Conservation (phyloP, 2,888 invertebrate genomes). For the Tipula lateralis region DNA sequence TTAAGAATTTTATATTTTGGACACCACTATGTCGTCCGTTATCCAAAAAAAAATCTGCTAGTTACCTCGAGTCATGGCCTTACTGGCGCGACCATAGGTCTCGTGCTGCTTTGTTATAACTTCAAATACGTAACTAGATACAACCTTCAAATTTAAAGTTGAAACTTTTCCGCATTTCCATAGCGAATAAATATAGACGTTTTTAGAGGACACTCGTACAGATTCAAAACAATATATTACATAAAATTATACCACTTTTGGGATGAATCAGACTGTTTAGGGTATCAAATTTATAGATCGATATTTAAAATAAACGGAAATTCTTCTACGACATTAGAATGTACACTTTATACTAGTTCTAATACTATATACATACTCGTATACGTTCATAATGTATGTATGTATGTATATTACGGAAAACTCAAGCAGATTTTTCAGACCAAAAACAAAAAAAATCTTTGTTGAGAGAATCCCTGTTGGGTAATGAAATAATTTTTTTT, state of each 20-base stretch:
- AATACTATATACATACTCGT: background rate
- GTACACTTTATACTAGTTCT: background rate
- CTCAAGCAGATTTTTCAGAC: background rate
- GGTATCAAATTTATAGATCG: background rate
- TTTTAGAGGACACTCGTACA: too few relatives aligned
- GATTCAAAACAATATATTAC: too few relatives aligned
- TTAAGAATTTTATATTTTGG: too few relatives aligned
- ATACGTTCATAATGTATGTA: background rate
- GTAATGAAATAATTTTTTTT: slow-evolving; percentile 2
- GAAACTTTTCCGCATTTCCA: too few relatives aligned
- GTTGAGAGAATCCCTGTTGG: background rate
- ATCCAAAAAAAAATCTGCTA: too few relatives aligned
- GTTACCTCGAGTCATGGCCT: too few relatives aligned
- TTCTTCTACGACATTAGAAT: background rate
- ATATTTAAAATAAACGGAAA: background rate
- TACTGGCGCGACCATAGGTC: too few relatives aligned
- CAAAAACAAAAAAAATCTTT: background rate
- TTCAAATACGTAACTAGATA: too few relatives aligned
- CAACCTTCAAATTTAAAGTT: too few relatives aligned
- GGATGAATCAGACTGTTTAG: background rate
- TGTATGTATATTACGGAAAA: background rate
- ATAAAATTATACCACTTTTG: background rate
- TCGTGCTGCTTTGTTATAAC: too few relatives aligned
- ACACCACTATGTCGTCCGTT: too few relatives aligned
- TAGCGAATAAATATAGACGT: too few relatives aligned